Evolutionary conservation across 2,113 vertebrate species (phyloP).

Genomic region (Aleadryas rufinucha): DNA sequence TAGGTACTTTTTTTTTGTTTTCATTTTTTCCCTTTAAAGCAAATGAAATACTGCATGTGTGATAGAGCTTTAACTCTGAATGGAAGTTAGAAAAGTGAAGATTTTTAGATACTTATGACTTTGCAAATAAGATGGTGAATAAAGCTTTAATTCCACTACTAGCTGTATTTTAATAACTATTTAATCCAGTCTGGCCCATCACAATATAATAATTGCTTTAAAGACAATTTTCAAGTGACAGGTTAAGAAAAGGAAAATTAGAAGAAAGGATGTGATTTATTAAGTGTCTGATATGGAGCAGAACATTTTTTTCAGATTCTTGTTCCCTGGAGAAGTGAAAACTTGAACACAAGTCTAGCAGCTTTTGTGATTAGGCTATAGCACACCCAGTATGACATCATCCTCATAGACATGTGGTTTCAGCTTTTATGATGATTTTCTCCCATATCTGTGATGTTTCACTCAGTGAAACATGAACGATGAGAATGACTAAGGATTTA

Average conservation of each 20-base stretch:
- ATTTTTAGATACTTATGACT: neutral
- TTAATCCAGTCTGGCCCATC: neutral
- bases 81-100: neutral
- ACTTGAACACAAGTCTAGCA: neutral
- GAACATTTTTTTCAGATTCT: neutral
- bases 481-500: neutral
- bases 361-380: neutral
- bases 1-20: neutral
- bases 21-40: rapidly evolving
- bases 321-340: neutral
- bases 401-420: neutral
- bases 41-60: neutral
- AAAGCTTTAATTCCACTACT: neutral
- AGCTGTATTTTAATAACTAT: neutral
- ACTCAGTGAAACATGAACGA: neutral
- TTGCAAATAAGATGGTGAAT: neutral
- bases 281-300: neutral
- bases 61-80: neutral
- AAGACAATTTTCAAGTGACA: neutral
- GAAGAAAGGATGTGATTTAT: neutral
- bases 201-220: neutral
- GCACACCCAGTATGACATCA: too few species aligned
- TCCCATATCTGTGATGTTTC: neutral
- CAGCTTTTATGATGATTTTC: neutral
- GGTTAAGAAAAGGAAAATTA: neutral